Evolutionary conservation across 2,888 invertebrate genomes (phyloP), one percentile per base, ranked within the genome.

Genomic region (Harpagoxenus sublaevis): DNA sequence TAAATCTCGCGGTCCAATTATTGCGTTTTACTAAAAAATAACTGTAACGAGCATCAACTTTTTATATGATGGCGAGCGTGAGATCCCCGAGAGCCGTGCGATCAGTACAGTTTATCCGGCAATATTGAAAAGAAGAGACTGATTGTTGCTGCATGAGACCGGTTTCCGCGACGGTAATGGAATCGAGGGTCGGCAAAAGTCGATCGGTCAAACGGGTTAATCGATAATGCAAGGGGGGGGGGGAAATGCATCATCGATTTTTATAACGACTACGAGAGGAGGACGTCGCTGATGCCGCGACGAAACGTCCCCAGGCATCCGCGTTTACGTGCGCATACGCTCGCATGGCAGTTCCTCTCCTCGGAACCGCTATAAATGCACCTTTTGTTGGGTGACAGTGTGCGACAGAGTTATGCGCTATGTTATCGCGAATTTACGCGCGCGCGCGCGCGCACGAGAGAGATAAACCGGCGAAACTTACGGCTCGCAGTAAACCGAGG

Each of bases 171-270:
- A 42, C 84, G 84, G 88, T 91, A 91, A 92, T 92, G 89, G 90
- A 92, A 91, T 92, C 91, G 89, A 86, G 90, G 88, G 89, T 89
- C 91, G 91, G 91, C 92, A 91, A 92, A 90, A 84, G 85, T 84
- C 88, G 88, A 86, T 90, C 86, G 85, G 85, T 85, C 88, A 85
- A 89, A 85, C 63, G 63, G 53, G 53, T 91, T 91, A 88, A 86
- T 87, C 87, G 90, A 90, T 92, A 91, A 90, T 87, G 85, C 86
- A 71, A 77, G 42, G 45, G 31, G 31, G 74, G 71, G 39, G 31
- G 39, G 79, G 66, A 31, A 66, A 84, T 83, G 84, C 73, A 82
- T 88, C 82, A 78, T 83, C 86, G 89, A 87, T 87, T 90, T 86
- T 90, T 87, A 82, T 87, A 91, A 90, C 83, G 83, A 84, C 83